phyloP scores from a whole-genome alignment of 2,888 invertebrate species.

The Gasteruption jaculator region DNA sequence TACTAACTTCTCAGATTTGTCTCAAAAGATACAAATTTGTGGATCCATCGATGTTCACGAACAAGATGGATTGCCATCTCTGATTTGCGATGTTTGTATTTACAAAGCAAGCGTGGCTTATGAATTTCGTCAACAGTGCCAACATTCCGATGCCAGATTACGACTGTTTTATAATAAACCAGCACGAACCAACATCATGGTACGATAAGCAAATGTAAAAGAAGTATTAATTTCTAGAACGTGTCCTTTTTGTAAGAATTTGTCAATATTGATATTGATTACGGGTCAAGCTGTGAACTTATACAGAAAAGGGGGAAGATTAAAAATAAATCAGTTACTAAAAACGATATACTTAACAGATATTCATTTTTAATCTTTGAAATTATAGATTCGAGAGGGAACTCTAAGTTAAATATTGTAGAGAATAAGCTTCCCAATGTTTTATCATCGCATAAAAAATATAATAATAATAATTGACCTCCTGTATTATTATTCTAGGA shows the following conservation, averaged over 20 bases:
- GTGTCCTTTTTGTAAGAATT: too few relatives aligned
- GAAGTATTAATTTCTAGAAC: neutral
- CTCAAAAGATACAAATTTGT: constrained; percentile 45
- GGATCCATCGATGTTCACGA: constrained; percentile 46
- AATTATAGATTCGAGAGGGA: neutral
- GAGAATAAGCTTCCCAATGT: too few relatives aligned
- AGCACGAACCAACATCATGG: constrained; percentile 32
- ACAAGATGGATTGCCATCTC: constrained; percentile 46
- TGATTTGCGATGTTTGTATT: constrained; percentile 45
- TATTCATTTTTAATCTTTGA: neutral
- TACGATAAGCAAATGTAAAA: constrained; percentile 23
- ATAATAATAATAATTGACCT: neutral
- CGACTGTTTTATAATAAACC: constrained; percentile 46
- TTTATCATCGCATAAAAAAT: neutral
- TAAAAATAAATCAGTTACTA: too few relatives aligned
- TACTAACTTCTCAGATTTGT: constrained; percentile 32
- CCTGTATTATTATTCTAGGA: constrained; percentile 32
- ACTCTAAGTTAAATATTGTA: neutral
- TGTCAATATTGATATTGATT: constrained; percentile 2
- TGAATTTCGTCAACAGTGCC: constrained; percentile 47
- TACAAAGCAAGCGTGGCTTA: constrained; percentile 47
- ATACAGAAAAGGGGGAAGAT: too few relatives aligned
- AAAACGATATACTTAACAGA: too few relatives aligned
- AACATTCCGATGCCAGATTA: constrained; percentile 44
- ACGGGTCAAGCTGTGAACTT: neutral